A percentile compares a stretch with the other conserved stretches of the same genome.
Conservation (phyloP, 64 coral and sea anemone genomes). For the Stichodactyla mertensii region DNA sequence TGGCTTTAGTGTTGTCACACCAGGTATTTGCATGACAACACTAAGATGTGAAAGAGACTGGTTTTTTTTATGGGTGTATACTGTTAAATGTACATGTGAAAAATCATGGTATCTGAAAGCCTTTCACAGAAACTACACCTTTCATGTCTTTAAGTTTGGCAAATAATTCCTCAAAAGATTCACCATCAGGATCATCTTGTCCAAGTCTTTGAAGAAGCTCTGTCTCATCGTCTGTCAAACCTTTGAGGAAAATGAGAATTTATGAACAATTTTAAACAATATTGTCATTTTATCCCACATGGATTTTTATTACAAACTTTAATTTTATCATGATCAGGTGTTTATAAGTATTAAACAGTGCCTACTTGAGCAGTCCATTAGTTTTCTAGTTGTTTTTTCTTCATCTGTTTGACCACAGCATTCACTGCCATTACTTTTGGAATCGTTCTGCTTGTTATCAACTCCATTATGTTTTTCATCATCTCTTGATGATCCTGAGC, state of each 20-base stretch:
- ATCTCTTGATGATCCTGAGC: not conserved
- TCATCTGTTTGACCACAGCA: conserved; percentile 1
- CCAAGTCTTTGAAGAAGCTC: conserved; percentile 20
- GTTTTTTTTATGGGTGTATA: no score
- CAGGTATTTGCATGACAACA: no score
- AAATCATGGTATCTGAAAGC: not conserved
- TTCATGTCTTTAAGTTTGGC: conserved; percentile 20
- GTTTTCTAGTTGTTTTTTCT: not conserved
- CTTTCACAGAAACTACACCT: not conserved
- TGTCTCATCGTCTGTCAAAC: conserved; percentile 10
- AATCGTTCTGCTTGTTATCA: not conserved
- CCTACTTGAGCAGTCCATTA: conserved; percentile 7
- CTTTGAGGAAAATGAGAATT: not conserved
- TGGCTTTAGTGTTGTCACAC: not conserved
- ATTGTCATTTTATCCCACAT: not conserved
- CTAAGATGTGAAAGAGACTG: no score
- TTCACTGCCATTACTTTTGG: not conserved
- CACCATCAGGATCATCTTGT: conserved; percentile 6
- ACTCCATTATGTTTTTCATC: not conserved
- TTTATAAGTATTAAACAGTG: not conserved
- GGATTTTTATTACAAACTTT: no score
- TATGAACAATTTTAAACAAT: not conserved
- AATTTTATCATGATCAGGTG: no score
- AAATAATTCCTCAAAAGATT: conserved; percentile 22
- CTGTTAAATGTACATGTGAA: no score